Conservation (phyloP, 1,140 invertebrate species). For the Heliconius eleuchia region DNA sequence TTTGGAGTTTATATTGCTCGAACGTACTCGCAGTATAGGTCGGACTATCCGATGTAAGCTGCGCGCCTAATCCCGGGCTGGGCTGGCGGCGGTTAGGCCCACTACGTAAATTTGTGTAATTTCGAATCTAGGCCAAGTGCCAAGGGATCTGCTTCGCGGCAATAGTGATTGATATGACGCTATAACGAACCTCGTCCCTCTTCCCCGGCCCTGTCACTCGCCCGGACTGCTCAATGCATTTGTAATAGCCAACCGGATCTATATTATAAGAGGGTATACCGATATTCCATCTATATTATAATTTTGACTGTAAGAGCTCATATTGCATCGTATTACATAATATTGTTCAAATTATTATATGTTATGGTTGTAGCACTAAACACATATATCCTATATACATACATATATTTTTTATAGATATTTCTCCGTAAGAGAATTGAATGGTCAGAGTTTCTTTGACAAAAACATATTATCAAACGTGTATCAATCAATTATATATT, state of each 20-base stretch:
- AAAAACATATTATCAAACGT: too few relatives aligned
- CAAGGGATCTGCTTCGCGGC: slow-evolving; percentile 74
- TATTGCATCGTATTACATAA: background rate
- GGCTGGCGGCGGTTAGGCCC: slow-evolving; percentile 67
- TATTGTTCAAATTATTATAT: background rate
- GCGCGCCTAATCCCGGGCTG: slow-evolving; percentile 67
- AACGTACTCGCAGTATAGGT: slow-evolving; percentile 63
- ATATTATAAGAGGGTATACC: slow-evolving; percentile 20
- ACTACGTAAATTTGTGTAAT: slow-evolving; percentile 79
- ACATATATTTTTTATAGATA: too few relatives aligned
- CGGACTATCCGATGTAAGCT: slow-evolving; percentile 68
- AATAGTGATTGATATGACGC: slow-evolving; percentile 80
- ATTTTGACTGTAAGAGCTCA: slow-evolving; percentile 2
- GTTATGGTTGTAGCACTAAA: background rate
- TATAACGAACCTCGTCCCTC: slow-evolving; percentile 58
- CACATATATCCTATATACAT: too few relatives aligned
- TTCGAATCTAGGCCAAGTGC: slow-evolving; percentile 78
- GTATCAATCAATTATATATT: too few relatives aligned
- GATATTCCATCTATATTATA: slow-evolving; percentile 13
- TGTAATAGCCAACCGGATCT: slow-evolving; percentile 47
- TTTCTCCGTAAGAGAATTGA: too few relatives aligned
- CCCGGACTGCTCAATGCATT: slow-evolving; percentile 61
- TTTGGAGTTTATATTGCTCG: slow-evolving; percentile 53
- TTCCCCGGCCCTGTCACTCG: slow-evolving; percentile 55
- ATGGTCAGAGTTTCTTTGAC: too few relatives aligned